phyloP scores from a whole-genome alignment of 2,797 vertebrate species.

The Sebastes variabilis region DNA sequence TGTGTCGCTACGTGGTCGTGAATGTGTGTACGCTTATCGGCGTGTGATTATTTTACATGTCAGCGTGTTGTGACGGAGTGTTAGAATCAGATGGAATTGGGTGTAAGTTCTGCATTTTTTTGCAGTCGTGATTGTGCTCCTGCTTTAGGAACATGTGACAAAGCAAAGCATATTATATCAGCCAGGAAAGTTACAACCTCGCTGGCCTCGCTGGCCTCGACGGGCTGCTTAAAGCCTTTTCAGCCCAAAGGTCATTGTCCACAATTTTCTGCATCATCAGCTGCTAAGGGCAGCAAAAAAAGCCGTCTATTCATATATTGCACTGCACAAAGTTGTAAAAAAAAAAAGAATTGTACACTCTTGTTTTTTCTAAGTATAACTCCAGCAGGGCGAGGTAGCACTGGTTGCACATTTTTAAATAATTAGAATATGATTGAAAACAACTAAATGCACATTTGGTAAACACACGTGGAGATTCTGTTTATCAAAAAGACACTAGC shows the following conservation, averaged over 20 bases:
- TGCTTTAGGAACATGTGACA: conserved; percentile 38
- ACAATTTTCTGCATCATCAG: conserved; percentile 51
- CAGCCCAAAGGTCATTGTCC: conserved; percentile 52
- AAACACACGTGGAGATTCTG: conserved; percentile 10
- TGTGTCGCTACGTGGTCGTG: conserved; percentile 47
- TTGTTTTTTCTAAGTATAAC: neutral
- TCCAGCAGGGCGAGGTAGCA: neutral
- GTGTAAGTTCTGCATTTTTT: conserved; percentile 40
- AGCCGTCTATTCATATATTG: neutral
- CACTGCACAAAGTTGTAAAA: neutral
- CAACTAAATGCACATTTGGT: conserved; percentile 6
- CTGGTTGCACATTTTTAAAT: neutral
- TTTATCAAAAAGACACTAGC: conserved; percentile 15
- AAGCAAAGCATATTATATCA: conserved; percentile 49
- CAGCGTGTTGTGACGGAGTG: conserved; percentile 52
- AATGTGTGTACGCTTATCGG: conserved; percentile 59
- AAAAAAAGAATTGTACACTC: neutral
- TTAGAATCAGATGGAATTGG: conserved; percentile 47
- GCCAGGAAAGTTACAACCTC: conserved; percentile 18
- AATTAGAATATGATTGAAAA: conserved; percentile 15
- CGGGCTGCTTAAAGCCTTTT: conserved; percentile 38
- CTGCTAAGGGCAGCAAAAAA: conserved; percentile 16
- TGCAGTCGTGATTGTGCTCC: conserved; percentile 7
- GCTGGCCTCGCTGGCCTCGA: neutral
- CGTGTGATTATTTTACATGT: conserved; percentile 69